Evolutionary conservation across 2,797 vertebrate species (phyloP).

Genomic region (Morus bassanus): DNA sequence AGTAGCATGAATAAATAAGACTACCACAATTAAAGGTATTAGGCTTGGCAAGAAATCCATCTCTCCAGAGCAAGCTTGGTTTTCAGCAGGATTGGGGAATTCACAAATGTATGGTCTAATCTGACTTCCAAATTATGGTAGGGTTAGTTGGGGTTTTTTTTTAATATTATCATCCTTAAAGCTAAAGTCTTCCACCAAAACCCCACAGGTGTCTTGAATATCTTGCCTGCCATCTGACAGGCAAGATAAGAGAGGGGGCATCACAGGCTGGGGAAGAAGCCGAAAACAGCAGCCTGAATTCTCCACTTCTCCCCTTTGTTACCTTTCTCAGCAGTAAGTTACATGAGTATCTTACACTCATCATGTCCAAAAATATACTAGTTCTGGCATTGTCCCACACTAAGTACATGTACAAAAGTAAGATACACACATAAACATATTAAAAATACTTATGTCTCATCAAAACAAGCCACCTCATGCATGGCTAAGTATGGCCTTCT

Average conservation of each 20-base stretch:
- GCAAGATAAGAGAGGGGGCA: neutral
- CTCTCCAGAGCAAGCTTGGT: neutral
- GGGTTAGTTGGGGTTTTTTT: neutral
- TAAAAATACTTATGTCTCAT: neutral
- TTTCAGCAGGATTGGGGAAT: neutral
- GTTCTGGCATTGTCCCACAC: neutral
- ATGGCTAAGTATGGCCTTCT: neutral
- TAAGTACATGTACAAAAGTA: neutral
- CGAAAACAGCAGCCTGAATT: neutral
- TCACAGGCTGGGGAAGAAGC: neutral
- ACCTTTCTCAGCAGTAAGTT: neutral
- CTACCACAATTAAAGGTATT: conserved; percentile 4
- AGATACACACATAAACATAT: neutral
- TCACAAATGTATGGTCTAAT: neutral
- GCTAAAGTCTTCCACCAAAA: neutral
- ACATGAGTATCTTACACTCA: neutral
- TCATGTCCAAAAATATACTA: neutral
- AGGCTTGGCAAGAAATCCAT: neutral
- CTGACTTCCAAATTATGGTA: neutral
- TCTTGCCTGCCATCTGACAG: neutral
- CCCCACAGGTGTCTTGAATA: neutral
- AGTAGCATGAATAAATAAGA: conserved; percentile 16
- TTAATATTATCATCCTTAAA: neutral
- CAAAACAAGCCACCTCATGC: neutral
- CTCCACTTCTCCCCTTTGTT: neutral